A percentile compares a stretch with the other conserved stretches of the same genome.
Evolutionary conservation across 2,797 vertebrate species (phyloP).

Genomic region (Champsocephalus esox): DNA sequence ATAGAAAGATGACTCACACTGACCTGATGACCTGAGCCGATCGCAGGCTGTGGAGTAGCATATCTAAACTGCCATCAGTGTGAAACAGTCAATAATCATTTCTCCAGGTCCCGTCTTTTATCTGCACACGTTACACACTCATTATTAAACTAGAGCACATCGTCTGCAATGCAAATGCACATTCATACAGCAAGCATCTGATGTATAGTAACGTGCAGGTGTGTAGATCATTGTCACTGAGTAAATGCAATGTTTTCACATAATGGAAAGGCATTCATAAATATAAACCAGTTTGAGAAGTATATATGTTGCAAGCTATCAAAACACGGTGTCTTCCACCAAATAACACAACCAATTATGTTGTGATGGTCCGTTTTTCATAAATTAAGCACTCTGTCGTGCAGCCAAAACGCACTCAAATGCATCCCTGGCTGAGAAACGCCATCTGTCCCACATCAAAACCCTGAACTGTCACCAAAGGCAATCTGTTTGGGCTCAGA

Average conservation of each 20-base stretch:
- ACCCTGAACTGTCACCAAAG: conserved; percentile 53
- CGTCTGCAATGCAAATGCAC: conserved; percentile 9
- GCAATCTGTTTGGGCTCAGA: conserved; percentile 43
- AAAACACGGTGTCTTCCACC: neutral
- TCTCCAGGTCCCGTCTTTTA: conserved; percentile 12
- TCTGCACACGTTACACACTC: conserved; percentile 7
- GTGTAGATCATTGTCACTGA: neutral
- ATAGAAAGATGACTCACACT: conserved; percentile 28
- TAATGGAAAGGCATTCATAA: neutral
- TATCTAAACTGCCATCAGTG: conserved; percentile 23
- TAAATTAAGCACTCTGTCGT: conserved; percentile 17
- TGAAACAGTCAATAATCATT: conserved; percentile 9
- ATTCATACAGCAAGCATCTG: neutral
- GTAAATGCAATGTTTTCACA: neutral
- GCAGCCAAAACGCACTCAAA: conserved; percentile 43
- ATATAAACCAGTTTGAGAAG: neutral
- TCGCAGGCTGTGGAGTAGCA: conserved; percentile 15
- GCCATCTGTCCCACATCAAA: conserved; percentile 68
- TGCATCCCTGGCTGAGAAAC: conserved; percentile 41
- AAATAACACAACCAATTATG: neutral
- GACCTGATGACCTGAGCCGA: conserved; percentile 11
- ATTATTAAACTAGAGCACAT: neutral
- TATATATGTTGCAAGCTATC: neutral
- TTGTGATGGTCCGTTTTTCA: conserved; percentile 17
- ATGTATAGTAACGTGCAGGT: neutral